These are phyloP conservation scores for Gnathonemus echidnorhynchus DNA, from an alignment of 2,113 vertebrate species.

Conservation along the genomic window DNA sequence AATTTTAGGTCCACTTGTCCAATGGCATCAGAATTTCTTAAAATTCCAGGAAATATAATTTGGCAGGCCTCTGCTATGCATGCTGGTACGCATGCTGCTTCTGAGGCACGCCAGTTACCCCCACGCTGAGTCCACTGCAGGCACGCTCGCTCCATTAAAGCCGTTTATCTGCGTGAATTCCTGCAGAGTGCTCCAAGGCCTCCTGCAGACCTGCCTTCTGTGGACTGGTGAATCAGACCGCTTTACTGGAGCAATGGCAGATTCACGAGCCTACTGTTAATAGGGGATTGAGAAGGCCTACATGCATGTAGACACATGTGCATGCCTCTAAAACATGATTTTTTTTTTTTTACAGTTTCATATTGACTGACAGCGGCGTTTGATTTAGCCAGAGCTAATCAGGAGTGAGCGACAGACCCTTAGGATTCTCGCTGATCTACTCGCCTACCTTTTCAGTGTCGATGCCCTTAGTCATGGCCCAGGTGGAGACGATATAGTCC, in stretches of 20 bases:
- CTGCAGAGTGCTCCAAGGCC: not conserved
- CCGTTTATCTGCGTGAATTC: not conserved
- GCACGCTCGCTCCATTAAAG: not conserved
- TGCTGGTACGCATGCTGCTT: not conserved
- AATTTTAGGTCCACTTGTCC: not conserved
- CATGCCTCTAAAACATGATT: not conserved
- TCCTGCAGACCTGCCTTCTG: not conserved
- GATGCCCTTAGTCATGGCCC: conserved; percentile 98
- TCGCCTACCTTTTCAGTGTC: conserved; percentile 89
- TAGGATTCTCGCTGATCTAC: not conserved
- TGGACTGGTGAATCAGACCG: not conserved
- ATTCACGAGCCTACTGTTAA: not conserved
- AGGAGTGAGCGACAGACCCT: not conserved
- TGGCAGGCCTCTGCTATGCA: not conserved
- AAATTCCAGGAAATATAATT: not conserved
- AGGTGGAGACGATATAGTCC: conserved; percentile 97
- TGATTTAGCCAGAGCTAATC: not conserved
- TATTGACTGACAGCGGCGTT: not conserved
- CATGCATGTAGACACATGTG: not conserved
- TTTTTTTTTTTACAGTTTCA: not conserved
- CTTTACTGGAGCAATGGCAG: not conserved
- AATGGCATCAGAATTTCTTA: not conserved
- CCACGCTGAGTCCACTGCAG: not conserved
- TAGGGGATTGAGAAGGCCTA: not conserved
- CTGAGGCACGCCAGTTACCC: not conserved